These are phyloP conservation scores for Aegotheles bennettii DNA, from an alignment of 2,113 vertebrate species.

Conservation along the genomic window DNA sequence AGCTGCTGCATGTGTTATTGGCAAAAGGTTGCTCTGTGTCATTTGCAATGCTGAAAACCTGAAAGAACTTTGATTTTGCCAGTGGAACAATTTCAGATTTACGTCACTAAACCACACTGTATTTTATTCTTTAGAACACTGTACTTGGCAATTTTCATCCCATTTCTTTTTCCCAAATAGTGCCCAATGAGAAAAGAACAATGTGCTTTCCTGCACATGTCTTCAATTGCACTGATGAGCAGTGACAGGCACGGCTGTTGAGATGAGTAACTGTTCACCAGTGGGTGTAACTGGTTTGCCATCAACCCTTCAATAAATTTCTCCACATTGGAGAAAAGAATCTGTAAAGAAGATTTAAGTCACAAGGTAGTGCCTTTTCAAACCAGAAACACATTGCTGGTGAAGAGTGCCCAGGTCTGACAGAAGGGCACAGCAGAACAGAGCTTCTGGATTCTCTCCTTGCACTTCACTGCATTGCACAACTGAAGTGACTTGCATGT, in stretches of 20 bases:
- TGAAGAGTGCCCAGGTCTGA: background rate
- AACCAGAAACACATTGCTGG: accelerated
- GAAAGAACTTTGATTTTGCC: background rate
- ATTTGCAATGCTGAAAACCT: background rate
- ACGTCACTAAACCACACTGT: background rate
- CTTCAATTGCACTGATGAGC: background rate
- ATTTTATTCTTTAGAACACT: background rate
- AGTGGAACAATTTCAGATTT: background rate
- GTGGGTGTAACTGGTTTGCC: background rate
- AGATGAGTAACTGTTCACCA: background rate
- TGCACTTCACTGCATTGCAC: background rate
- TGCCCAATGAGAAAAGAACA: background rate
- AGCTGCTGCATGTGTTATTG: accelerated
- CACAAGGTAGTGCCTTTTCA: background rate
- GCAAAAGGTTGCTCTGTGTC: background rate
- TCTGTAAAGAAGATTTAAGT: background rate
- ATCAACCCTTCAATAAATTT: background rate
- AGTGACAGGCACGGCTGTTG: background rate
- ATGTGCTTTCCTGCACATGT: accelerated
- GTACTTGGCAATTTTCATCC: background rate
- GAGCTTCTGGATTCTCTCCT: background rate
- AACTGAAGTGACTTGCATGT: background rate
- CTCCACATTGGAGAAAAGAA: background rate
- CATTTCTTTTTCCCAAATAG: background rate
- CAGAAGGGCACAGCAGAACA: background rate